phyloP scores from a whole-genome alignment of 2,797 vertebrate species.

The Margarornis squamiger region DNA sequence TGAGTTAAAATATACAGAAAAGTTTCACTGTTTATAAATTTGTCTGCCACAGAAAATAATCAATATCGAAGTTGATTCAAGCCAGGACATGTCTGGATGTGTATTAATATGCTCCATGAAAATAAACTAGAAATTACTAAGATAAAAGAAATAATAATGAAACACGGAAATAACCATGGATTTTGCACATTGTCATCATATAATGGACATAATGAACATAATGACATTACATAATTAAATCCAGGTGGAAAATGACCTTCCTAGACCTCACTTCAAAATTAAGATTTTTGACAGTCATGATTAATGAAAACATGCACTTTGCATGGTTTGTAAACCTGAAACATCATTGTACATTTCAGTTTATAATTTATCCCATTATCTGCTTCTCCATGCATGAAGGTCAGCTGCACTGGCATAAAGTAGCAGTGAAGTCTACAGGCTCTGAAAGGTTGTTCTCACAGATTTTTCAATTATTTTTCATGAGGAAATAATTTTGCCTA shows the following conservation, averaged over 20 bases:
- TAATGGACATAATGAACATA: conserved; percentile 59
- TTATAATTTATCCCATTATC: conserved; percentile 58
- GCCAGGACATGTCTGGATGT: neutral
- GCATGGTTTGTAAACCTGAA: conserved; percentile 52
- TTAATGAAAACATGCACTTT: conserved; percentile 54
- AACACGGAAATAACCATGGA: conserved; percentile 9
- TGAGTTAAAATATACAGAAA: neutral
- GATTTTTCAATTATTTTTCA: conserved; percentile 37
- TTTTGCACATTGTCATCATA: neutral
- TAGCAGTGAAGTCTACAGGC: neutral
- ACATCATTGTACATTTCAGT: conserved; percentile 47
- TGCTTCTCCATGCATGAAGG: conserved; percentile 39
- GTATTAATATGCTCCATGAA: neutral
- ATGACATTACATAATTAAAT: conserved; percentile 67
- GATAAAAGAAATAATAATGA: conserved; percentile 6
- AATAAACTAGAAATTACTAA: neutral
- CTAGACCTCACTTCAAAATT: conserved; percentile 53
- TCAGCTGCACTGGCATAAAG: conserved; percentile 8
- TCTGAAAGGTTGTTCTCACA: conserved; percentile 25
- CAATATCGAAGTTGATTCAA: neutral
- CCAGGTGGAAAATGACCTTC: conserved; percentile 66
- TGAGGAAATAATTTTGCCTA: conserved; percentile 17
- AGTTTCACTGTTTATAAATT: neutral
- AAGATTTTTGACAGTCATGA: conserved; percentile 66
- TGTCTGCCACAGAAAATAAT: conserved; percentile 11